Conservation (phyloP, 2,888 invertebrate genomes). For the Oxytorus armatus region DNA sequence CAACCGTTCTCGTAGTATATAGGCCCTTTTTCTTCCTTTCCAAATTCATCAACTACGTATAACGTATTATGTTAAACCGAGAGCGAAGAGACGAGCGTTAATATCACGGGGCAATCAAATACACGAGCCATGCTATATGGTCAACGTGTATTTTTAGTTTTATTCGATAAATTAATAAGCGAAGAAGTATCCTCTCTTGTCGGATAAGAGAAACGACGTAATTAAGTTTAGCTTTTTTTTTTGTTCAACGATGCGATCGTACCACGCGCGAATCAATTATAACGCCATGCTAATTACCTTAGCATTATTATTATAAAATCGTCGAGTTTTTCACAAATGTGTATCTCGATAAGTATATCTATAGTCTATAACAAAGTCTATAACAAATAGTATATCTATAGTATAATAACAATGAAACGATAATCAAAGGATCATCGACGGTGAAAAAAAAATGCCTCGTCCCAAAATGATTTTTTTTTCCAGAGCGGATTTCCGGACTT, state of each 20-base stretch:
- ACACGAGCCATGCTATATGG: conserved; percentile 42
- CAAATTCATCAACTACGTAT: too few relatives aligned
- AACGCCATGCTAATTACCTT: neutral
- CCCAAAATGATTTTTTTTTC: neutral
- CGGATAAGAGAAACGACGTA: conserved; percentile 50
- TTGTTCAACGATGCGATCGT: too few relatives aligned
- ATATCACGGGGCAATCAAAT: conserved; percentile 40
- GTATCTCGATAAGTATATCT: neutral
- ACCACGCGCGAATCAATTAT: too few relatives aligned
- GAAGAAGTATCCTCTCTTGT: conserved; percentile 50
- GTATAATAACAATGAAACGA: too few relatives aligned
- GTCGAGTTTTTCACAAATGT: too few relatives aligned
- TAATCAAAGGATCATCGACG: neutral
- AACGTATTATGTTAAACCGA: neutral
- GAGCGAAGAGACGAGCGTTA: conserved; percentile 8
- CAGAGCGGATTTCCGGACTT: conserved; percentile 17
- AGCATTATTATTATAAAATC: conserved; percentile 3
- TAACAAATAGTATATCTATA: too few relatives aligned
- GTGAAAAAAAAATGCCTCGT: neutral
- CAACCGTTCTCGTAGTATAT: too few relatives aligned
- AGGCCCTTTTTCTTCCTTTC: too few relatives aligned
- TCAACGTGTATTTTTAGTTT: conserved; percentile 24
- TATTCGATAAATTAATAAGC: conserved; percentile 46
- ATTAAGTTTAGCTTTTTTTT: too few relatives aligned
- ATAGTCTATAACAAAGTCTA: neutral